Conservation (phyloP, 2,797 vertebrate species). For the Acridotheres tristis region DNA sequence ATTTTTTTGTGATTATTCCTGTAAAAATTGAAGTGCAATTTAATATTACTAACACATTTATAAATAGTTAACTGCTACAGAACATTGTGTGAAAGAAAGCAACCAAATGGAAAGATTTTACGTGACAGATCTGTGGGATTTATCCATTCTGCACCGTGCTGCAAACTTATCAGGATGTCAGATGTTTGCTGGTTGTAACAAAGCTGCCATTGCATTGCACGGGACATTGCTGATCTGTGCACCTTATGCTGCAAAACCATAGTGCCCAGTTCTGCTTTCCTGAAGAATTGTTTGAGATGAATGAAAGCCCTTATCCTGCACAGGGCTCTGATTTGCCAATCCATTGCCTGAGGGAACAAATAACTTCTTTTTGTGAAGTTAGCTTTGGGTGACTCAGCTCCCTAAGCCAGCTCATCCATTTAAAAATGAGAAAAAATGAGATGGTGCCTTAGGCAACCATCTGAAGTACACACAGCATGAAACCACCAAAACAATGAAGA, state of each 20-base stretch:
- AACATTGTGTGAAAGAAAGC: conserved; percentile 6
- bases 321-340: not conserved
- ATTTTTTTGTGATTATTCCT: not conserved
- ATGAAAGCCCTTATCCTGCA: not conserved
- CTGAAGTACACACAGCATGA: not conserved
- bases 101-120: conserved; percentile 16
- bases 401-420: not conserved
- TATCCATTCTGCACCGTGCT: not conserved
- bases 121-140: not conserved
- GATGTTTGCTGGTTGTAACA: not conserved
- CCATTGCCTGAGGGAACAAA: not conserved
- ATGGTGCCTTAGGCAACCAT: not conserved
- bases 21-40: not conserved
- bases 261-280: not conserved
- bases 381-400: not conserved
- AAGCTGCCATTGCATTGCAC: not conserved
- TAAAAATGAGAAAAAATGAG: not conserved
- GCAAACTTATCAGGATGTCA: not conserved
- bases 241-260: not conserved
- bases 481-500: not conserved
- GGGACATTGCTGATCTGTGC: not conserved
- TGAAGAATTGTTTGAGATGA: not conserved
- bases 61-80: conserved; percentile 8
- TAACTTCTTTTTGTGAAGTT: not conserved
- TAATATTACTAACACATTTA: conserved; percentile 9